phyloP scores from a whole-genome alignment of 2,888 invertebrate genomes.

The Drosophila nr. perissopoda region DNA sequence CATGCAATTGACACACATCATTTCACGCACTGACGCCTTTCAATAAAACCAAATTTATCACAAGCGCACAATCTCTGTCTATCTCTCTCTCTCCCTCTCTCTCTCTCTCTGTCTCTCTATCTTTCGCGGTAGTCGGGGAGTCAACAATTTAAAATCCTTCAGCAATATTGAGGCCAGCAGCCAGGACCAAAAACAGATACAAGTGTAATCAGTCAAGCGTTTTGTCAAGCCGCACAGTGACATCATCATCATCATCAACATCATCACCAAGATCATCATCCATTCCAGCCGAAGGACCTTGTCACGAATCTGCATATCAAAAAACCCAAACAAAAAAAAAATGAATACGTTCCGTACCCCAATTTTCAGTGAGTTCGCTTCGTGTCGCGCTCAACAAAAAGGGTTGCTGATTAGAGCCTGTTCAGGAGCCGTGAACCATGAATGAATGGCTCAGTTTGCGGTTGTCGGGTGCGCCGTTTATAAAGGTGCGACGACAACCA shows the following conservation, averaged over 20 bases:
- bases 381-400: conserved; percentile 41
- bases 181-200: conserved; percentile 71
- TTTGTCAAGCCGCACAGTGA: conserved; percentile 76
- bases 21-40: conserved; percentile 86
- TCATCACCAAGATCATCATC: conserved; percentile 27
- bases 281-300: conserved; percentile 44
- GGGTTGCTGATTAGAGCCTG: conserved; percentile 78
- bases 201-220: conserved; percentile 83
- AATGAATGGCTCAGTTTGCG: conserved; percentile 66
- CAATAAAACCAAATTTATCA: conserved; percentile 85
- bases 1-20: conserved; percentile 86
- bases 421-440: conserved; percentile 68
- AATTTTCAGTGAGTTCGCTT: conserved; percentile 41
- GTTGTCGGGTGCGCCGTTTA: conserved; percentile 68
- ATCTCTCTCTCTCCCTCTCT: neutral
- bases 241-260: conserved; percentile 63
- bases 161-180: conserved; percentile 65
- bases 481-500: conserved; percentile 65
- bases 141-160: conserved; percentile 77
- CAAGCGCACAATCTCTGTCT: conserved; percentile 63
- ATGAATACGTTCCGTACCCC: conserved; percentile 46
- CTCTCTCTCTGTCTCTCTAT: neutral
- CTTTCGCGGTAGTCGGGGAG: conserved; percentile 45
- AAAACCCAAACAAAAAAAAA: conserved; percentile 54
- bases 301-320: conserved; percentile 81